These are phyloP conservation scores for Procavia capensis DNA, from an alignment of 2,113 vertebrate species.

Conservation along the genomic window DNA sequence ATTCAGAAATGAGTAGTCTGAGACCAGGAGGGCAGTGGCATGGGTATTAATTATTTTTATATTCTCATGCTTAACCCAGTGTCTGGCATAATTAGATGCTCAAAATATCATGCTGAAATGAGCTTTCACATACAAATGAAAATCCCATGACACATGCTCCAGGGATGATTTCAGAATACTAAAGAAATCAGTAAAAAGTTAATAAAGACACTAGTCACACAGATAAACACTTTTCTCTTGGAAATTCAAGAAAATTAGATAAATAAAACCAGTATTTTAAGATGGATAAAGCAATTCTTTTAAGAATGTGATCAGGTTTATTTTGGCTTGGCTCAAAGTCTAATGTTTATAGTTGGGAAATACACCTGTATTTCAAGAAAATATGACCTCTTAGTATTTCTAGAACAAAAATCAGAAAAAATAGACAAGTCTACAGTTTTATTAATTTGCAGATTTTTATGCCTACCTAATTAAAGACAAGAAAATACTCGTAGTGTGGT, in stretches of 20 bases:
- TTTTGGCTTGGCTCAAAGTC: conserved; percentile 47
- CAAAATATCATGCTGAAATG: not conserved
- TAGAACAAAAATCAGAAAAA: not conserved
- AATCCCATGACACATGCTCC: not conserved
- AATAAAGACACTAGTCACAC: not conserved
- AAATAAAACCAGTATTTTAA: conserved; percentile 13
- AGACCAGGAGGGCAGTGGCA: not conserved
- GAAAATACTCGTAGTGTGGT: no score
- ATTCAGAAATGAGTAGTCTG: not conserved
- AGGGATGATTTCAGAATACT: not conserved
- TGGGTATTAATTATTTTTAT: not conserved
- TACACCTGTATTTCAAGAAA: conserved; percentile 13
- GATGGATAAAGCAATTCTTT: conserved; percentile 4
- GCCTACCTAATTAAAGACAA: conserved; percentile 2
- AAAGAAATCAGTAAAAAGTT: not conserved
- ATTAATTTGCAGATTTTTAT: not conserved
- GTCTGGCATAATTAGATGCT: not conserved
- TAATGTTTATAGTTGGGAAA: not conserved
- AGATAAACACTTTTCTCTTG: not conserved
- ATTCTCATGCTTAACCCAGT: not conserved
- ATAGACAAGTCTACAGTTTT: not conserved
- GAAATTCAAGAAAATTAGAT: conserved; percentile 30
- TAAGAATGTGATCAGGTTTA: not conserved
- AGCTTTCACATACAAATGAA: conserved; percentile 45
- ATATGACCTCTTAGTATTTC: not conserved